Evolutionary conservation across 2,797 vertebrate genomes (phyloP), one percentile per base, ranked within the genome.

Genomic region (Ciconia nigra): DNA sequence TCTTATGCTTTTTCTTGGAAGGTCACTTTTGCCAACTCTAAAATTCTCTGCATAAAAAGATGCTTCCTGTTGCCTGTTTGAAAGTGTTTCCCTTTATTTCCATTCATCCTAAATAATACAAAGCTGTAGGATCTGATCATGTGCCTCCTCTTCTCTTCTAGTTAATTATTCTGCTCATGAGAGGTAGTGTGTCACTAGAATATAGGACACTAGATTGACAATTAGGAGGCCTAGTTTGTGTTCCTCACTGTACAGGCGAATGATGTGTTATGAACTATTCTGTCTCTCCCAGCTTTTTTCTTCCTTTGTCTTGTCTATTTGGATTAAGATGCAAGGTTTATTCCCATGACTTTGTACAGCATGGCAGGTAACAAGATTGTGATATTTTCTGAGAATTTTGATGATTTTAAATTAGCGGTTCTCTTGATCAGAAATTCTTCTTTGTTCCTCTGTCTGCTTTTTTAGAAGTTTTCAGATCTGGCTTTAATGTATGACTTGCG

Each of bases 51-150:
- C 54, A 55, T 83, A 74, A 69, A 71, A 94, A 65, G 84, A 29
- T 47, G 41, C 58, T 94, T 86, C 65, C 70, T 13, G n/a, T 21
- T 91, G 65, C 42, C 61, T 80, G 3, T 88, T 88, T 61, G 86
- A 77, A 91, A 91, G 42, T 72, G 67, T 69, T 93, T 91, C 72
- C 52, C 33, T 95, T 77, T 61, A 46, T 91, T 93, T 96, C 89
- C 87, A 74, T 93, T 96, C 90, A 91, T 87, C 49, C 89, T 94
- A 91, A 96, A 93, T 95, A 94, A 96, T 93, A 90, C 94, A 97
- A 94, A 93, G 92, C 92, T 92, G 49, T 83, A 76, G 74, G 86
- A 96, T 83, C 74, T 92, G 90, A 94, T 96, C 90, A 80, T 67
- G 92, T 87, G 70, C 87, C 61, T 82, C 71, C 66, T 81, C 65